Percentiles rank a stretch among this genome's conserved stretches.
phyloP scores from a whole-genome alignment of 2,888 invertebrate genomes.

The Meteorus cinctellus region DNA sequence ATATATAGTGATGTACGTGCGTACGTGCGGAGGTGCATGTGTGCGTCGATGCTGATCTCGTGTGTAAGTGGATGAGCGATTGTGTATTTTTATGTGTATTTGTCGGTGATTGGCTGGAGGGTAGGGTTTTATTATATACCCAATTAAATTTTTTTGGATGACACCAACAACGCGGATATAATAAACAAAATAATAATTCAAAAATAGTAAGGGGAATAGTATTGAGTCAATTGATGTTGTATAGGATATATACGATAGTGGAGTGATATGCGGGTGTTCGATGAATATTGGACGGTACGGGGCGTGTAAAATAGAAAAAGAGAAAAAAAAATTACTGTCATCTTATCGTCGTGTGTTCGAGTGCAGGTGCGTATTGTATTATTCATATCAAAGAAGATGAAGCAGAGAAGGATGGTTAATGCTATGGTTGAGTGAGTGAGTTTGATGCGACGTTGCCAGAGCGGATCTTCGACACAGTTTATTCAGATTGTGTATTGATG shows the following conservation, averaged over 20 bases:
- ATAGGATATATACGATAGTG: constrained; percentile 19
- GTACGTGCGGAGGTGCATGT: constrained; percentile 23
- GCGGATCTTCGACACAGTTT: constrained; percentile 48
- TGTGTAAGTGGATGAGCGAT: neutral
- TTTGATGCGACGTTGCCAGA: constrained; percentile 66
- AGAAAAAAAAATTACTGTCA: constrained; percentile 49
- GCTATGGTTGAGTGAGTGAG: constrained; percentile 48
- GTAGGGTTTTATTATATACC: neutral
- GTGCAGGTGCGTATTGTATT: constrained; percentile 22
- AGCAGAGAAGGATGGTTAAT: constrained; percentile 22
- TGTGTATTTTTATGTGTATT: too few species aligned
- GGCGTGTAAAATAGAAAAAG: constrained; percentile 54
- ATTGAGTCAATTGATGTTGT: neutral
- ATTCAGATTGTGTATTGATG: constrained; percentile 11
- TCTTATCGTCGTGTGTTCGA: constrained; percentile 20
- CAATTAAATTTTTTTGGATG: neutral
- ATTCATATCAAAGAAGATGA: constrained; percentile 17
- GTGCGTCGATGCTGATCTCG: neutral
- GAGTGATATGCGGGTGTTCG: neutral
- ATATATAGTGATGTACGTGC: neutral
- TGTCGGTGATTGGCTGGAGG: neutral
- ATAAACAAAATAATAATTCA: too few species aligned
- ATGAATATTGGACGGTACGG: constrained; percentile 46
- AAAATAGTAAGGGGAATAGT: too few species aligned
- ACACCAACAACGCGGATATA: constrained; percentile 35